These are phyloP conservation scores for Melanerpes formicivorus DNA, from an alignment of 2,113 vertebrate species.

Conservation along the genomic window DNA sequence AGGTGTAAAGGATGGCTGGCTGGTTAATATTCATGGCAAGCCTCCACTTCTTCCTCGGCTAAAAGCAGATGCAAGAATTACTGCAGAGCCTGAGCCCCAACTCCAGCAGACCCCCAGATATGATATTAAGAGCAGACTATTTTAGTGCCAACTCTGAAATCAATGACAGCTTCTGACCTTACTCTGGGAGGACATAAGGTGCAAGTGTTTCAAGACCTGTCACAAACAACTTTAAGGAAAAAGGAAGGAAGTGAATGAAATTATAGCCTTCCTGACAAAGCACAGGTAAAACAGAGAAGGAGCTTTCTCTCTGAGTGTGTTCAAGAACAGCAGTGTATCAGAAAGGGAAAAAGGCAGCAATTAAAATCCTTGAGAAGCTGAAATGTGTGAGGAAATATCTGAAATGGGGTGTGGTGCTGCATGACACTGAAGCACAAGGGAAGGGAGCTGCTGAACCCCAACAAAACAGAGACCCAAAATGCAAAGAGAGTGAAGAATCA, in stretches of 20 bases:
- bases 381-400: slow-evolving; percentile 29
- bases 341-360: slow-evolving; percentile 64
- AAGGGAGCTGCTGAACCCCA: not conserved
- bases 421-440: not conserved
- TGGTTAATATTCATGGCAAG: slow-evolving; percentile 67
- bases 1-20: slow-evolving; percentile 60
- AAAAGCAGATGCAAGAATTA: slow-evolving; percentile 67
- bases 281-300: slow-evolving; percentile 36
- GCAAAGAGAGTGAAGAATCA: not conserved
- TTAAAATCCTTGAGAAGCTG: slow-evolving; percentile 64
- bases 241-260: slow-evolving; percentile 63
- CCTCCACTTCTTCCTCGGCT: slow-evolving; percentile 43
- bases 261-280: slow-evolving; percentile 68
- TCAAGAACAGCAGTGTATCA: slow-evolving; percentile 62
- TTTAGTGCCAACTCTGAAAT: slow-evolving; percentile 1
- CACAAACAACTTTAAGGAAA: slow-evolving; percentile 62
- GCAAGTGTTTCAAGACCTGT: slow-evolving; percentile 59
- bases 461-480: not conserved
- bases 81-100: slow-evolving; percentile 32
- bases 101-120: slow-evolving; percentile 43
- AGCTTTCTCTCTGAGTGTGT: slow-evolving; percentile 48
- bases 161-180: slow-evolving; percentile 60
- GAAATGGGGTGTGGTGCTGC: not conserved
- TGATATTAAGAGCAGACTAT: slow-evolving; percentile 5
- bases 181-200: slow-evolving; percentile 47